Evolutionary conservation across 2,888 invertebrate species (phyloP).

Genomic region (Linnaemya vulpina): DNA sequence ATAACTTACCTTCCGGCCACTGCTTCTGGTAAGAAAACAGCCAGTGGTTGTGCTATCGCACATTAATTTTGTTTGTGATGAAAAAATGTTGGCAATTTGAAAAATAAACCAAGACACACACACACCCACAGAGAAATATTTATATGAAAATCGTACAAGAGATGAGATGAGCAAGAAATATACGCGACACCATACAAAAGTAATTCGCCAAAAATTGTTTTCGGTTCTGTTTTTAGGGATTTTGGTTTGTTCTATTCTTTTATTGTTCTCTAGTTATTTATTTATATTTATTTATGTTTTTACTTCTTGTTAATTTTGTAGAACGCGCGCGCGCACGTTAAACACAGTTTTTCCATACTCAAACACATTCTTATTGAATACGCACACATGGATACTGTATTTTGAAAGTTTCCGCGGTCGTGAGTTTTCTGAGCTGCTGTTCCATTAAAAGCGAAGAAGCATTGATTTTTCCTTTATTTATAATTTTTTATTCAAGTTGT

Average conservation of each 20-base stretch:
- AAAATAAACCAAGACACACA: constrained; percentile 47
- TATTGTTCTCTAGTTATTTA: not conserved
- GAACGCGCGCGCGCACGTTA: constrained; percentile 69
- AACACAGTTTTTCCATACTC: not conserved
- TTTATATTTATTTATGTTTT: no score
- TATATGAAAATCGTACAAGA: constrained; percentile 18
- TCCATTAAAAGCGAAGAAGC: constrained; percentile 5
- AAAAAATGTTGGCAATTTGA: constrained; percentile 69
- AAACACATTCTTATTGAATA: not conserved
- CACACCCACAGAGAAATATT: not conserved
- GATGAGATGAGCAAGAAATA: constrained; percentile 16
- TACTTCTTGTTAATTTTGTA: constrained; percentile 20
- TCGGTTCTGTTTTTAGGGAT: constrained; percentile 17
- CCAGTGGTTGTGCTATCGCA: constrained; percentile 89
- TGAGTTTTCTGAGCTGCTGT: not conserved
- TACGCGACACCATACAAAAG: not conserved
- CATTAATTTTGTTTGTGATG: constrained; percentile 83
- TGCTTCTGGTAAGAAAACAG: constrained; percentile 85
- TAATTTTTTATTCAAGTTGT: not conserved
- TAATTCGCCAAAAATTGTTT: constrained; percentile 25
- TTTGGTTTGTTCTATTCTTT: not conserved
- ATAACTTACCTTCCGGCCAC: constrained; percentile 81
- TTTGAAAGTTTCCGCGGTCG: constrained; percentile 4
- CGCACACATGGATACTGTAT: constrained; percentile 1
- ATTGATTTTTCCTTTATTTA: constrained; percentile 6